Conservation (phyloP, 2,113 vertebrate species). For the Mustelus asterias region DNA sequence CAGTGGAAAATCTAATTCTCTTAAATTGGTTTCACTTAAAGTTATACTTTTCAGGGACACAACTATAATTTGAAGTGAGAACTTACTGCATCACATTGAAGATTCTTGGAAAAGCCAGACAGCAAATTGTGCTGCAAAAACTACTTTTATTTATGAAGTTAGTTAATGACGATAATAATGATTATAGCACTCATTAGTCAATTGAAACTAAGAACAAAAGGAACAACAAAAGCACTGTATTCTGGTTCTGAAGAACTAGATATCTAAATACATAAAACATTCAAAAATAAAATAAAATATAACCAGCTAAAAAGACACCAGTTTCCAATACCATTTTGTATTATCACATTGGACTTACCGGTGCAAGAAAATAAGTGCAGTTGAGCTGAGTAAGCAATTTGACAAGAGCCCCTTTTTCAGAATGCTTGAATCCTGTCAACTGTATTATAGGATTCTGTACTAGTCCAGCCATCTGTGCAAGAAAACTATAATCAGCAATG, state of each 20-base stretch:
- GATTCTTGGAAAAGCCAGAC: background rate
- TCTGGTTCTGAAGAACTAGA: background rate
- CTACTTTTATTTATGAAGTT: no score
- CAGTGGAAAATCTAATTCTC: no score
- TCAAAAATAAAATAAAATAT: background rate
- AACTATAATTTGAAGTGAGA: no score
- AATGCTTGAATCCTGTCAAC: slow-evolving; percentile 60
- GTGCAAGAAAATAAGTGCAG: slow-evolving; percentile 54
- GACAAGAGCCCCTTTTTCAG: slow-evolving; percentile 51
- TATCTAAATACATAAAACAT: no score
- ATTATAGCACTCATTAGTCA: background rate
- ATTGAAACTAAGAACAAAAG: slow-evolving; percentile 22
- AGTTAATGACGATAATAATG: background rate
- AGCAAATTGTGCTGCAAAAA: background rate
- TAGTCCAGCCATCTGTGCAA: slow-evolving; percentile 50
- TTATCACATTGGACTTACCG: slow-evolving; percentile 49
- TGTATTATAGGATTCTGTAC: slow-evolving; percentile 52
- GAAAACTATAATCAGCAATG: background rate
- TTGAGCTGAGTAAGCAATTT: slow-evolving; percentile 52
- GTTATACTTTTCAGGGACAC: no score
- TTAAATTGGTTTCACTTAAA: no score
- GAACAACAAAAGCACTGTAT: slow-evolving; percentile 36
- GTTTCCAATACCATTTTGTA: background rate
- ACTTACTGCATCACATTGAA: background rate
- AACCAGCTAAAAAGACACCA: background rate